phyloP scores from a whole-genome alignment of 35 echinoderm and acorn worm species.

The Lytechinus pictus region DNA sequence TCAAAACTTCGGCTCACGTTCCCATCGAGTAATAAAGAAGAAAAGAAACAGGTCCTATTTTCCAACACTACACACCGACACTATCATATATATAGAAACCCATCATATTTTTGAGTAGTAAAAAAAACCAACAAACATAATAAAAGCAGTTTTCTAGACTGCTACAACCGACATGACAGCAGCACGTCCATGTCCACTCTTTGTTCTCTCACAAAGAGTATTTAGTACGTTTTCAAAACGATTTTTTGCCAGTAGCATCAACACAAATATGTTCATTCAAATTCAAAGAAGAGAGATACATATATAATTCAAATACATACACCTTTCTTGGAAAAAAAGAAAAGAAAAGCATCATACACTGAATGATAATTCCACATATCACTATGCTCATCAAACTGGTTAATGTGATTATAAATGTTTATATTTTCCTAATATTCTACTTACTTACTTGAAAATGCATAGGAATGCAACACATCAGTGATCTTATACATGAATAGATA shows the following conservation, averaged over 20 bases:
- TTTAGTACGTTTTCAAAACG: neutral
- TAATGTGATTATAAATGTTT: conserved; percentile 46
- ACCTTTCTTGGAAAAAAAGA: conserved; percentile 10
- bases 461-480: conserved; percentile 22
- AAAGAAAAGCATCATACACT: conserved; percentile 12
- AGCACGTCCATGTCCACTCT: neutral
- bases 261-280: conserved; percentile 43
- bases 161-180: neutral
- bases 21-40: conserved; percentile 10
- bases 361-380: conserved; percentile 9
- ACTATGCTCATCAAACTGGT: conserved; percentile 32
- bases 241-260: conserved; percentile 21
- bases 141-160: conserved; percentile 6
- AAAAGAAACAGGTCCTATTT: conserved; percentile 1
- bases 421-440: neutral
- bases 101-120: conserved; percentile 28
- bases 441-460: conserved; percentile 28
- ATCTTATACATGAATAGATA: conserved; percentile 38
- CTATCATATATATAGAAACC: conserved; percentile 40
- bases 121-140: conserved; percentile 15
- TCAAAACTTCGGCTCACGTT: neutral
- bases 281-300: conserved; percentile 29
- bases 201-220: neutral
- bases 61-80: conserved; percentile 39
- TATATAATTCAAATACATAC: conserved; percentile 46